phyloP scores from a whole-genome alignment of 2,797 vertebrate genomes.

The Pangasius macronema region DNA sequence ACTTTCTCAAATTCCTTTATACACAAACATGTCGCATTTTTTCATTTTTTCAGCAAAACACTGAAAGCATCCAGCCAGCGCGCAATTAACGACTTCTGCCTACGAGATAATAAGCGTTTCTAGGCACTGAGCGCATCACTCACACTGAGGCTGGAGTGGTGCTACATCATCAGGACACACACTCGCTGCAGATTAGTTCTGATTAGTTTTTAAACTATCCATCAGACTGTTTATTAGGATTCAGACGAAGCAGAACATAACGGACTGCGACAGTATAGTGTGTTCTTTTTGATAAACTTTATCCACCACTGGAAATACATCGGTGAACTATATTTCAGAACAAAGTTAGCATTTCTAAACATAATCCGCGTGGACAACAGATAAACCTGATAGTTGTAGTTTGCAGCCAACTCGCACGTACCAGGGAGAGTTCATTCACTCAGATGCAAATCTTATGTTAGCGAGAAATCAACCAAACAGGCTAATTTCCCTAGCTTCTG shows the following conservation, averaged over 20 bases:
- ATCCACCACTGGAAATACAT: neutral
- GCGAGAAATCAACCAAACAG: neutral
- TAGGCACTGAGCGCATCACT: constrained; percentile 2
- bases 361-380: neutral
- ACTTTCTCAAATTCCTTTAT: neutral
- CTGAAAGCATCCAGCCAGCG: neutral
- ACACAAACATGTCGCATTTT: neutral
- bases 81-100: neutral
- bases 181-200: neutral
- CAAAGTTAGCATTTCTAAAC: neutral
- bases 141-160: neutral
- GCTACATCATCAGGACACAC: constrained; percentile 16
- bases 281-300: neutral
- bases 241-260: neutral
- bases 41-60: neutral
- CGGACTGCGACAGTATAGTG: too few relatives aligned
- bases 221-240: neutral
- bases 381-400: neutral
- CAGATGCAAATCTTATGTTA: neutral
- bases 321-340: neutral
- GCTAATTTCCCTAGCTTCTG: neutral
- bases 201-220: neutral
- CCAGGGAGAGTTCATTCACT: neutral
- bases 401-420: neutral
- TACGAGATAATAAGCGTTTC: neutral